A percentile compares a stretch with the other conserved stretches of the same genome.
Conservation (phyloP, 2,797 vertebrate genomes). For the Sebastes matsubarae region DNA sequence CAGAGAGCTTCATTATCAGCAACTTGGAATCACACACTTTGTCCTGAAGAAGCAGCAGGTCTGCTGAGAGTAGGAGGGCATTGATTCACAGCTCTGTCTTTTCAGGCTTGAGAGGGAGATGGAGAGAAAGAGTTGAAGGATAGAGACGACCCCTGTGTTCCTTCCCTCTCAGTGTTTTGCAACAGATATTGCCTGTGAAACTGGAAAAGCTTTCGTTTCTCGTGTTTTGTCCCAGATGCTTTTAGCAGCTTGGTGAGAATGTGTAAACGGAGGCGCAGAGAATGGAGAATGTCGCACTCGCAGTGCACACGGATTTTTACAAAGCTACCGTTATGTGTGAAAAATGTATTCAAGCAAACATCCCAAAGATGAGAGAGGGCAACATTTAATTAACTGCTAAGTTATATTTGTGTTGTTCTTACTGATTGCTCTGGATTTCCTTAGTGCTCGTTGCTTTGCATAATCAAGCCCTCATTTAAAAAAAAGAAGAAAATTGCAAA, state of each 20-base stretch:
- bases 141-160: background rate
- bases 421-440: background rate
- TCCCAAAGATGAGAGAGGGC: background rate
- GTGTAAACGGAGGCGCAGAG: background rate
- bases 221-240: background rate
- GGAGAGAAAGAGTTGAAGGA: background rate
- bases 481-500: background rate
- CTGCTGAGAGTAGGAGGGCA: background rate
- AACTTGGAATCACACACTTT: background rate
- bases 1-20: background rate
- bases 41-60: background rate
- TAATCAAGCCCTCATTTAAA: background rate
- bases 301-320: background rate
- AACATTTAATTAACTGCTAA: background rate
- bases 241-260: background rate
- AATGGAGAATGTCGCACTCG: background rate
- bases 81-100: background rate
- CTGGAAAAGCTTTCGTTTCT: background rate
- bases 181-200: conserved; percentile 10
- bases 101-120: background rate
- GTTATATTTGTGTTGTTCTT: background rate
- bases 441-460: background rate
- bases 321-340: background rate
- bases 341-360: background rate
- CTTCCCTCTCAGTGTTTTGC: background rate